A percentile compares a stretch with the other conserved stretches of the same genome.
Conservation (phyloP, 1,140 invertebrate species). For the Delia radicum region DNA sequence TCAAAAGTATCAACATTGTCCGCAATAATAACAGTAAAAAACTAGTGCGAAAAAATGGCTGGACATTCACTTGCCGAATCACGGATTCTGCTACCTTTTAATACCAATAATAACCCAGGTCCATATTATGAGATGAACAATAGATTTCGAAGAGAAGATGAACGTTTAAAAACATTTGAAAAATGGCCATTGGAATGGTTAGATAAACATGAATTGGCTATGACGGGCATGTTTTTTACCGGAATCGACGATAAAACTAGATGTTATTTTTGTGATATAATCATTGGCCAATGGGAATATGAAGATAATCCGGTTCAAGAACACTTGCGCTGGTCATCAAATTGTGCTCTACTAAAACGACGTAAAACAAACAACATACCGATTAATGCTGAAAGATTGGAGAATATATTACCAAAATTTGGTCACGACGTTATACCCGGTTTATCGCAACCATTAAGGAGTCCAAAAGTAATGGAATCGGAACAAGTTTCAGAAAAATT, state of each 20-base stretch:
- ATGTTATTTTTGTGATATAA: constrained; percentile 83
- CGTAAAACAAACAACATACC: constrained; percentile 67
- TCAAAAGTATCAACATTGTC: too few relatives aligned
- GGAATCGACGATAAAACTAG: constrained; percentile 69
- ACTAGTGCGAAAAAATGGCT: too few relatives aligned
- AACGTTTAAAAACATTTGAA: constrained; percentile 63
- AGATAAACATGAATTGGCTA: constrained; percentile 64
- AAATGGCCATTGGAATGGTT: constrained; percentile 63
- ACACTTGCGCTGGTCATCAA: constrained; percentile 75
- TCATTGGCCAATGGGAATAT: constrained; percentile 77
- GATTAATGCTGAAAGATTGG: constrained; percentile 38
- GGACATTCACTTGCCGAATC: too few relatives aligned
- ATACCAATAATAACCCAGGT: too few relatives aligned
- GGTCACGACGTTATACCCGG: constrained; percentile 44
- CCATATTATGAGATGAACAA: constrained; percentile 42
- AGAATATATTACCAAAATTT: constrained; percentile 44
- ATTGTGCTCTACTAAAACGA: constrained; percentile 73
- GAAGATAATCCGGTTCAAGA: constrained; percentile 79
- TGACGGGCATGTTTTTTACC: constrained; percentile 81
- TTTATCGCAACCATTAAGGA: constrained; percentile 25
- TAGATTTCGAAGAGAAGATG: constrained; percentile 50
- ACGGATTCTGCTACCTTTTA: too few relatives aligned
- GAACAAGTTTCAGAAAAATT: too few relatives aligned
- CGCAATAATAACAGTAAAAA: too few relatives aligned
- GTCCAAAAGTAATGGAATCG: constrained; percentile 29